A percentile compares a stretch with the other conserved stretches of the same genome.
These are phyloP conservation scores for Pteronura brasiliensis DNA, from an alignment of 2,113 vertebrate species.

Conservation along the genomic window DNA sequence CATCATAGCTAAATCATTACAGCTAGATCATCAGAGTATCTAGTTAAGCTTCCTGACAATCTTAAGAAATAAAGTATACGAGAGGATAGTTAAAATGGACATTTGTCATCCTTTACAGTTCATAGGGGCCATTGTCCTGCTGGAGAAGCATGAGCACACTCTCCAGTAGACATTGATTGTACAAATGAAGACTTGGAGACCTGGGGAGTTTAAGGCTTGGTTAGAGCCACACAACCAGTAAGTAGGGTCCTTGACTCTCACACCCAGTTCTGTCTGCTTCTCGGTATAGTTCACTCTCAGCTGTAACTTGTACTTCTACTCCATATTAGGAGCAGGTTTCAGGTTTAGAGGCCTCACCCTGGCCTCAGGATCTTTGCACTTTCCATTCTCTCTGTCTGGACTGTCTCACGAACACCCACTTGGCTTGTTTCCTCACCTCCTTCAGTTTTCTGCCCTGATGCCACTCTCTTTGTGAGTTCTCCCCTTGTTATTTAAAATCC, in stretches of 20 bases:
- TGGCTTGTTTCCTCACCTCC: neutral
- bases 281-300: neutral
- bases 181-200: neutral
- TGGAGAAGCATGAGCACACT: neutral
- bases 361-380: neutral
- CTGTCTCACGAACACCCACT: neutral
- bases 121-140: neutral
- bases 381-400: neutral
- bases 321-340: neutral
- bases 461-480: neutral
- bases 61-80: neutral
- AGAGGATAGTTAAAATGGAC: neutral
- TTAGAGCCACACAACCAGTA: neutral
- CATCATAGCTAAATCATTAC: neutral
- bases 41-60: neutral
- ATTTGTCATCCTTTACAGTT: neutral
- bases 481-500: neutral
- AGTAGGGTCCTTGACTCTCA: neutral
- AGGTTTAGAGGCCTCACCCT: neutral
- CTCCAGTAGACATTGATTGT: neutral
- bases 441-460: neutral
- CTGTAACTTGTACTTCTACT: neutral
- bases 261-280: neutral
- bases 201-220: neutral
- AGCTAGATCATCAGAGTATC: neutral